Conservation (phyloP, 2,888 invertebrate genomes). For the Cosmorhoe ocellata region DNA sequence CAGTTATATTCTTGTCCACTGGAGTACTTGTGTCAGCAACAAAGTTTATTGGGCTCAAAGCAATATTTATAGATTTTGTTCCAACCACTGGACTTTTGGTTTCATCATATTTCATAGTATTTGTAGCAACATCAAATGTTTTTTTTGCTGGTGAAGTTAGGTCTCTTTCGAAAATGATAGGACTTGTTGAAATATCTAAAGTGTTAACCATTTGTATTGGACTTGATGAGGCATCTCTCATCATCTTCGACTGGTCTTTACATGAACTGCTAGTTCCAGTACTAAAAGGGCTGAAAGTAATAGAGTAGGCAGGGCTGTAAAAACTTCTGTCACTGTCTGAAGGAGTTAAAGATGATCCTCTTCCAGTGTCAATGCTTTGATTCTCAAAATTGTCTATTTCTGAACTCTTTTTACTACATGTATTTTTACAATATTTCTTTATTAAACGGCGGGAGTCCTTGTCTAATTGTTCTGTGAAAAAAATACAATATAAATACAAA, state of each 20-base stretch:
- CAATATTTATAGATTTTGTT: background rate
- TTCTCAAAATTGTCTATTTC: conserved; percentile 40
- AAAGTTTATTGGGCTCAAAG: conserved; percentile 2
- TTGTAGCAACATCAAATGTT: conserved; percentile 7
- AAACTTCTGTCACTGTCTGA: conserved; percentile 64
- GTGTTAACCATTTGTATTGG: conserved; percentile 12
- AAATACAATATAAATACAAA: background rate
- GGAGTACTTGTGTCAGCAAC: background rate
- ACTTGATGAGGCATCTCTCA: conserved; percentile 21
- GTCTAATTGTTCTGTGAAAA: conserved; percentile 6
- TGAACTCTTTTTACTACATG: background rate
- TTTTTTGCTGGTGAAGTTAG: background rate
- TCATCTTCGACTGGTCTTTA: conserved; percentile 33
- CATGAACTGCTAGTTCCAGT: conserved; percentile 30
- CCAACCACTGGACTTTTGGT: background rate
- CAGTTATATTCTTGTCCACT: background rate
- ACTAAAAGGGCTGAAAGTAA: conserved; percentile 44
- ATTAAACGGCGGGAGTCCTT: conserved; percentile 4
- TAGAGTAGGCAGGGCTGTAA: conserved; percentile 60
- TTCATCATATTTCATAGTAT: background rate
- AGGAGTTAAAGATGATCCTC: conserved; percentile 66
- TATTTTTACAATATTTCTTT: conserved; percentile 16
- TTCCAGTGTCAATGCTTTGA: conserved; percentile 65
- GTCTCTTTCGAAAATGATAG: conserved; percentile 13
- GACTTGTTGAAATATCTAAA: conserved; percentile 17